Evolutionary conservation across 1,140 invertebrate genomes (phyloP).

Genomic region (Drosophila mayri): DNA sequence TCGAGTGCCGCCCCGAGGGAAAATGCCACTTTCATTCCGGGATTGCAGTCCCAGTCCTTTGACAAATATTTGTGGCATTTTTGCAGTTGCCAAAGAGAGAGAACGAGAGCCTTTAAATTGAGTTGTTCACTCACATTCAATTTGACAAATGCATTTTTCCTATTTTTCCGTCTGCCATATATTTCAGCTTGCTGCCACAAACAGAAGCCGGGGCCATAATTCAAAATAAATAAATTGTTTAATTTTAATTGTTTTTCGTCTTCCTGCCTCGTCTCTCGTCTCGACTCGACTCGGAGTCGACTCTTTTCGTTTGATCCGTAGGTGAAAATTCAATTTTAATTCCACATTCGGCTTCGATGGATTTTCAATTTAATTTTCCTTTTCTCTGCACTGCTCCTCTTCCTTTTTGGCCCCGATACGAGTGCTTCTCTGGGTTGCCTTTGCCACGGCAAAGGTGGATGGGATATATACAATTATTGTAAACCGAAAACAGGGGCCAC

Average conservation of each 20-base stretch:
- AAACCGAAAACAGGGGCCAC: conserved; percentile 31
- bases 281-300: conserved; percentile 1
- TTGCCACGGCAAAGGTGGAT: conserved; percentile 27
- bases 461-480: conserved; percentile 55
- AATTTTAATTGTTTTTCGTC: conserved; percentile 66
- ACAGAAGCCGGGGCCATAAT: conserved; percentile 36
- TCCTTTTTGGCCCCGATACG: conserved; percentile 10
- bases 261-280: conserved; percentile 17
- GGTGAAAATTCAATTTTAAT: conserved; percentile 67
- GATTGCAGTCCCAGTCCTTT: conserved; percentile 18
- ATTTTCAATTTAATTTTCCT: conserved; percentile 63
- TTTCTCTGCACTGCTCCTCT: conserved; percentile 17
- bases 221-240: conserved; percentile 62
- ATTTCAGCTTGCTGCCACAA: conserved; percentile 22
- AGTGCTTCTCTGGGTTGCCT: conserved; percentile 9
- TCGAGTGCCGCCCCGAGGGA: conserved; percentile 20
- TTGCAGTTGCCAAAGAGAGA: conserved; percentile 3
- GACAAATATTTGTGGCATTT: conserved; percentile 45
- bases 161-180: conserved; percentile 14
- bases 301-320: conserved; percentile 40
- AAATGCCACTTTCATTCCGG: conserved; percentile 25
- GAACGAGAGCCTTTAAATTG: conserved; percentile 26
- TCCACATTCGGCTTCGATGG: conserved; percentile 48
- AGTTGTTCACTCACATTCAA: conserved; percentile 40
- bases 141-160: conserved; percentile 55